Evolutionary conservation across 2,888 invertebrate genomes (phyloP), one percentile per base, ranked within the genome.

Genomic region (Halictus ligatus): DNA sequence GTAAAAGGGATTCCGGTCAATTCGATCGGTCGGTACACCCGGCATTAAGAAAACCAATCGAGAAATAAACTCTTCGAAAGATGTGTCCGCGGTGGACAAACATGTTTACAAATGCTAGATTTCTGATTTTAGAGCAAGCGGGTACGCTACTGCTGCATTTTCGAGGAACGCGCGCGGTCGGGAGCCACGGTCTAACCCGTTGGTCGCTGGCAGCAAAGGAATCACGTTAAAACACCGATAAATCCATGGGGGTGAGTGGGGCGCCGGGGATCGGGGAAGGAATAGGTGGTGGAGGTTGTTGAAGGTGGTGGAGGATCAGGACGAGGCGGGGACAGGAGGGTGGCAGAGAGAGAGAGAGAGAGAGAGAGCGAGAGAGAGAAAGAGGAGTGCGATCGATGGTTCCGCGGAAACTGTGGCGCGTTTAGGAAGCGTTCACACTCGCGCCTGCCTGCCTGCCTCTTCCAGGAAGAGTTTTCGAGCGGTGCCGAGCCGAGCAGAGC

Each of bases 351-450:
- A 25, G 81, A 25, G 25, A 13, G 64, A 29, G 25, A 15, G 6
- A 6, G 25, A 60, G 60, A 13, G 60, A 25, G 25, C 18, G 43
- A 54, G 29, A 50, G 15, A 25, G 76, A 72, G 6, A 60, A 54
- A 60, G 50, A 43, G 40, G 60, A 46, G 76, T n/a, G 67, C 69
- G 67, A 72, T 69, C 29, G 67, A 73, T 29, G 25, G 13, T 82
- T 77, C 29, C 64, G 73, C 60, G 25, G 58, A 46, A 75, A 35
- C 75, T 40, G 60, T 79, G 69, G 67, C 40, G 69, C 46, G 40
- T 64, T 71, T 72, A 67, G 48, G 79, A 73, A 43, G 78, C 72
- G 73, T 80, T 78, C 80, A n/a, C 74, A 67, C 67, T 84, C 71
- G 46, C 75, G 76, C 67, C 25, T n/a, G 60, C 78, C 74, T 81